Evolutionary conservation across 2,888 invertebrate species (phyloP).

Genomic region (Dysmachus trigonus): DNA sequence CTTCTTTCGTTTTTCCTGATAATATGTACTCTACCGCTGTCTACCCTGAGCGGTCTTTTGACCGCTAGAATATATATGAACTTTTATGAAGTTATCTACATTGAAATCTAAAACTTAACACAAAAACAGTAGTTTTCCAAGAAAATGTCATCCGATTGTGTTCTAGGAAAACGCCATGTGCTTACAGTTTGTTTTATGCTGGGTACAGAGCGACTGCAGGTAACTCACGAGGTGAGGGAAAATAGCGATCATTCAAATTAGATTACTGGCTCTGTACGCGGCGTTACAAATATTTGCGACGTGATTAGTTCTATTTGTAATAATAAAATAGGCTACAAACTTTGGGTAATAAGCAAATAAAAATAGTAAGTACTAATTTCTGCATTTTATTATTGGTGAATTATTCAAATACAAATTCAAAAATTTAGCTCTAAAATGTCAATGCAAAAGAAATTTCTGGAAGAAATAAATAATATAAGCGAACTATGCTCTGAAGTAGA

Average conservation of each 20-base stretch:
- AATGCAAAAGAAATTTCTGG: not conserved
- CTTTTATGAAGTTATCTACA: not conserved
- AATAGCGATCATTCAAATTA: not conserved
- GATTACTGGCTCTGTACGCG: not conserved
- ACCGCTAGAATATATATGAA: no score
- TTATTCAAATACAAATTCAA: constrained; percentile 41
- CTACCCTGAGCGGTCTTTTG: not conserved
- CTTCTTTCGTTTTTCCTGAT: constrained; percentile 12
- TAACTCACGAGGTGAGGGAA: not conserved
- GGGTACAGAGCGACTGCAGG: not conserved
- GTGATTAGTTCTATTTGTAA: not conserved
- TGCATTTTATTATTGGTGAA: constrained; percentile 37
- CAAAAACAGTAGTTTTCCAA: not conserved
- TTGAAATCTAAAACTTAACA: not conserved
- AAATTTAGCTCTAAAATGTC: not conserved
- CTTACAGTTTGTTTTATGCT: constrained; percentile 10
- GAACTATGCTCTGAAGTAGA: not conserved
- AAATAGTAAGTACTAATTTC: constrained; percentile 41
- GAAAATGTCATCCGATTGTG: not conserved
- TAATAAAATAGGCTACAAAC: not conserved
- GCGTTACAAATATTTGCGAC: constrained; percentile 10
- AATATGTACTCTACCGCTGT: constrained; percentile 25
- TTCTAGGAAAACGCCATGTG: not conserved
- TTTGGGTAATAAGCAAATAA: constrained; percentile 38
- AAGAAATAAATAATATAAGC: not conserved